Base-by-base conservation (phyloP, 2,113 vertebrate species). In the Caranx melampygus region DNA sequence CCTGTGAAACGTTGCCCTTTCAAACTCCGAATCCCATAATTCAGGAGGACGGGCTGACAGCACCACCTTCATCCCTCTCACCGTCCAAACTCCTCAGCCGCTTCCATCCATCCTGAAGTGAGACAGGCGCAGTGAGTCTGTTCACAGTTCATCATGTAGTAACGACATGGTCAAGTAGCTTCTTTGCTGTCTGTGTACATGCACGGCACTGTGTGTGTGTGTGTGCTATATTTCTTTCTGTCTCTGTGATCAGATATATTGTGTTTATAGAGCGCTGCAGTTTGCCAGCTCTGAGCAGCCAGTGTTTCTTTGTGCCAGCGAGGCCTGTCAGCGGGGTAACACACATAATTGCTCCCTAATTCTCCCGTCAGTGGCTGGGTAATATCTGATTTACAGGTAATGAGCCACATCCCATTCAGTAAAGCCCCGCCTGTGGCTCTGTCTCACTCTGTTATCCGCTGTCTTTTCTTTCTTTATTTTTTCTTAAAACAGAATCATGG, bases 351-450 rank as follows among this genome's bases (percentile, higher is more conserved):
- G 85, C 87, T 81, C 75, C 78, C 59, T 87, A 92, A 93, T 89
- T 79, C 79, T 89, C 82, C 87, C 84, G 47, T 89, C 88, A 90
- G 83, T 65, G 67, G 84, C 76, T 66, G 37, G 20, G 14, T 75
- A 69, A 62, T 92, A 93, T 94, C 92, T 90, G 89, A 93, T 89
- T 79, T 59, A 85, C 78, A 74, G 83, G 81, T 89, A 94, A 93
- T 93, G 91, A 89, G 88, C 89, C 91, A 79, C 74, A 66, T 82
- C 88, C 84, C 64, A 72, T 78, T 84, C 81, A 65, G 37, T 60
- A 44, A 75, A 74, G 73, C 35, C 49, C 54, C 13, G 51, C 80
- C 82, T 35, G 62, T 4, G 49, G 34, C 73, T 66, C 57, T 70
- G 51, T 35, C 62, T 62, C 15, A 4, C 60, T 77, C 31, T 52